These are phyloP conservation scores for Urocyon cinereoargenteus DNA, from an alignment of 2,797 vertebrate species.

Conservation along the genomic window DNA sequence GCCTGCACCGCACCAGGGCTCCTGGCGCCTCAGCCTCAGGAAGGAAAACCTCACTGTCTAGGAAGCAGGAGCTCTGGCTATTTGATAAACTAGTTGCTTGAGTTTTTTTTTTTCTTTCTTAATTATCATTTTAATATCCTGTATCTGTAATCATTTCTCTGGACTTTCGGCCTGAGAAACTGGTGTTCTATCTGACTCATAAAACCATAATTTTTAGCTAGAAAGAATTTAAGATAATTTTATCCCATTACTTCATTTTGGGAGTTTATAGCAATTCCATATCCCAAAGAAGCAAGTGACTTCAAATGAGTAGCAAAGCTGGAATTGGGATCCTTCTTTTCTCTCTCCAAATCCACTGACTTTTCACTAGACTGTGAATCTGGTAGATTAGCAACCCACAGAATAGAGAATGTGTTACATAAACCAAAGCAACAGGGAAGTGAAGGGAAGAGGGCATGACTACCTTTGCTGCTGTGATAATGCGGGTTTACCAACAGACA, in stretches of 20 bases:
- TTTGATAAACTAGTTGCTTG: conserved; percentile 15
- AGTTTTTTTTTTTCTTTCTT: not conserved
- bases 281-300: not conserved
- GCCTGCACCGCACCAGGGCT: not conserved
- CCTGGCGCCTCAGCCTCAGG: not conserved
- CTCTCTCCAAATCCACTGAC: not conserved
- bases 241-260: not conserved
- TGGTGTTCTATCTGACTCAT: conserved; percentile 40
- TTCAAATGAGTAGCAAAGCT: not conserved
- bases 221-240: conserved; percentile 2
- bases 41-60: not conserved
- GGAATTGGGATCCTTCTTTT: not conserved
- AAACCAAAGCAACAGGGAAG: not conserved
- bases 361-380: not conserved
- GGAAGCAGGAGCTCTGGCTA: conserved; percentile 34
- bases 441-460: fast-evolving
- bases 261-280: not conserved
- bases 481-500: not conserved
- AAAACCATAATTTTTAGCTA: conserved; percentile 9
- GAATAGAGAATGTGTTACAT: not conserved
- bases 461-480: not conserved
- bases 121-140: conserved; percentile 65
- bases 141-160: conserved; percentile 21
- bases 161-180: not conserved
- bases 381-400: not conserved